phyloP scores from a whole-genome alignment of 2,113 vertebrate species.

The Ptilonorhynchus violaceus region DNA sequence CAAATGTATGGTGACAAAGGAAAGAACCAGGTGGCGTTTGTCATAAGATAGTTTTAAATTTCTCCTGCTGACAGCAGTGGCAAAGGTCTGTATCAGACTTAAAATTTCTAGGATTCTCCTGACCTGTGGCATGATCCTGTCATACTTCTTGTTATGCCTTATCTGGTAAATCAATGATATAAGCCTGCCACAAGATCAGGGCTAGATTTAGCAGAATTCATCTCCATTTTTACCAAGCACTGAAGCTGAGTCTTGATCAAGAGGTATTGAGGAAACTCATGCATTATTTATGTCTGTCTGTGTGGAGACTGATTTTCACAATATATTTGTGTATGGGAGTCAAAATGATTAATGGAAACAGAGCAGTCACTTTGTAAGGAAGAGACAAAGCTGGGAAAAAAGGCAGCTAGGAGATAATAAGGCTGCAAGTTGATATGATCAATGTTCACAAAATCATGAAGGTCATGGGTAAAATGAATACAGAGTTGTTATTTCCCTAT shows the following conservation, averaged over 20 bases:
- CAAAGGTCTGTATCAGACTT: not conserved
- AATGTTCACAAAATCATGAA: not conserved
- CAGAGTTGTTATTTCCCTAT: not conserved
- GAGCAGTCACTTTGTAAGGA: not conserved
- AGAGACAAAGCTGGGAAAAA: not conserved
- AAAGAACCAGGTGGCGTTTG: not conserved
- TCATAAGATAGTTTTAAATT: not conserved
- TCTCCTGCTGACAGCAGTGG: not conserved
- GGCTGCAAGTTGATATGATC: not conserved
- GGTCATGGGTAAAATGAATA: not conserved
- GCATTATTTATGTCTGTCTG: not conserved
- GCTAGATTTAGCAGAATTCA: not conserved
- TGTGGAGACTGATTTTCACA: not conserved
- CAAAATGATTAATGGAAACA: not conserved
- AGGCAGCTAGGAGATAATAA: not conserved
- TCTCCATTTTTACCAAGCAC: not conserved
- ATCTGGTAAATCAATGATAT: not conserved
- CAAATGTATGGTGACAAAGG: not conserved
- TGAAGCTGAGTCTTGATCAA: not conserved
- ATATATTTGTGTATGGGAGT: not conserved
- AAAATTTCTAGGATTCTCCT: not conserved
- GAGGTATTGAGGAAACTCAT: not conserved
- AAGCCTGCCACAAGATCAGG: not conserved
- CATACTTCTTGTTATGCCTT: not conserved
- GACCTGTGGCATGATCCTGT: not conserved